Conservation (phyloP, 2,113 vertebrate genomes). For the Gobius niger region DNA sequence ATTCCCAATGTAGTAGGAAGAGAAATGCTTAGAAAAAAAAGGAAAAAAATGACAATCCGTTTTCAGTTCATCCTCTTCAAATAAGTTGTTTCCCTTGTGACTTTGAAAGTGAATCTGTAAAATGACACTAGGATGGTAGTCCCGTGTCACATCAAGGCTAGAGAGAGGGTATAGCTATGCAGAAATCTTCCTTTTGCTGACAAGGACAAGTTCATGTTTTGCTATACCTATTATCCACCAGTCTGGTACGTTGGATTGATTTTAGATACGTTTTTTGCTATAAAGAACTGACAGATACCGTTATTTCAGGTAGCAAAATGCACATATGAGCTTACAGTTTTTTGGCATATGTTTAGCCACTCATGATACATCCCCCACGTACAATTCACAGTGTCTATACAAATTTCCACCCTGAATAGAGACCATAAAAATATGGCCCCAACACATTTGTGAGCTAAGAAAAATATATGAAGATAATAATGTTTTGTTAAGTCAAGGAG, state of each 20-base stretch:
- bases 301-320: neutral
- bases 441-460: no score
- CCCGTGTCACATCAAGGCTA: neutral
- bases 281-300: no score
- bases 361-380: no score
- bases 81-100: neutral
- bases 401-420: no score
- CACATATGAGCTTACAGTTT: neutral
- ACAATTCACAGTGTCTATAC: no score
- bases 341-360: no score
- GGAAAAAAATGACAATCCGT: slow-evolving; percentile 31
- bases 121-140: slow-evolving; percentile 4
- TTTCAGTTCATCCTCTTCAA: slow-evolving; percentile 29
- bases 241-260: neutral
- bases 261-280: neutral
- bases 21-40: slow-evolving; percentile 41
- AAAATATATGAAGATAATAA: no score
- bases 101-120: slow-evolving; percentile 11
- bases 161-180: neutral
- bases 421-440: no score
- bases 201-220: neutral
- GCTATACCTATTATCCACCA: neutral
- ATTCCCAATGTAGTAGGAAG: slow-evolving; percentile 56
- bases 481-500: no score
- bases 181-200: neutral